phyloP scores from a whole-genome alignment of 2,888 invertebrate genomes.

The Drosophila paranaensis region DNA sequence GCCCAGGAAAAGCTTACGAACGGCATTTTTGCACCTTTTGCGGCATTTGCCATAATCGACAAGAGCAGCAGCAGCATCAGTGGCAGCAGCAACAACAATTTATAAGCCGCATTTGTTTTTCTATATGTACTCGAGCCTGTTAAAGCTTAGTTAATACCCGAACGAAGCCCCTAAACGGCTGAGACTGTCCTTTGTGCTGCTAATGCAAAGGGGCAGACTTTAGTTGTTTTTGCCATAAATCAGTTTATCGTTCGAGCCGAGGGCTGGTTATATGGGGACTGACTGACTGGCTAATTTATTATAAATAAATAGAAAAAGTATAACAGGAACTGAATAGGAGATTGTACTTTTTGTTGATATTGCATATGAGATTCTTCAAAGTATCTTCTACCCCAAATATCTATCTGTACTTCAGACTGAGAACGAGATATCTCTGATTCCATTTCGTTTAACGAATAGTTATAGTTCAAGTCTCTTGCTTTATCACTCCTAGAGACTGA shows the following conservation, averaged over 20 bases:
- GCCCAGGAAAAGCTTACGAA: slow-evolving; percentile 50
- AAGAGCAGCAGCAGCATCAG: slow-evolving; percentile 42
- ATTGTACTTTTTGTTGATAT: too few species aligned
- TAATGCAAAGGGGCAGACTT: slow-evolving; percentile 43
- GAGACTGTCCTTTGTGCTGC: slow-evolving; percentile 38
- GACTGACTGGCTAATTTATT: background rate
- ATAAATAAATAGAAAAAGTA: too few species aligned
- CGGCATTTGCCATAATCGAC: slow-evolving; percentile 72
- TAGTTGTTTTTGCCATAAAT: slow-evolving; percentile 49
- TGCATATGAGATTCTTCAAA: too few species aligned
- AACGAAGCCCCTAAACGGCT: slow-evolving; percentile 33
- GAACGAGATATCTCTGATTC: too few species aligned
- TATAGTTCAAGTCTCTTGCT: too few species aligned
- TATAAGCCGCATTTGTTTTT: slow-evolving; percentile 65
- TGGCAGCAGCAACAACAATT: slow-evolving; percentile 40
- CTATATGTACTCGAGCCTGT: slow-evolving; percentile 47
- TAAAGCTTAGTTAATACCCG: slow-evolving; percentile 63
- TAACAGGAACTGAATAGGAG: too few species aligned
- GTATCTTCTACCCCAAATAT: too few species aligned
- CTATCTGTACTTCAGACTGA: too few species aligned
- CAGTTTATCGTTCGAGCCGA: slow-evolving; percentile 36
- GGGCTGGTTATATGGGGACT: too few species aligned
- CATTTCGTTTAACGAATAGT: too few species aligned
- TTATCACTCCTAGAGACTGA: too few species aligned
- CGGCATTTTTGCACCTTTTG: slow-evolving; percentile 67